phyloP scores from a whole-genome alignment of 2,113 vertebrate species.

The Pleuronectes platessa region DNA sequence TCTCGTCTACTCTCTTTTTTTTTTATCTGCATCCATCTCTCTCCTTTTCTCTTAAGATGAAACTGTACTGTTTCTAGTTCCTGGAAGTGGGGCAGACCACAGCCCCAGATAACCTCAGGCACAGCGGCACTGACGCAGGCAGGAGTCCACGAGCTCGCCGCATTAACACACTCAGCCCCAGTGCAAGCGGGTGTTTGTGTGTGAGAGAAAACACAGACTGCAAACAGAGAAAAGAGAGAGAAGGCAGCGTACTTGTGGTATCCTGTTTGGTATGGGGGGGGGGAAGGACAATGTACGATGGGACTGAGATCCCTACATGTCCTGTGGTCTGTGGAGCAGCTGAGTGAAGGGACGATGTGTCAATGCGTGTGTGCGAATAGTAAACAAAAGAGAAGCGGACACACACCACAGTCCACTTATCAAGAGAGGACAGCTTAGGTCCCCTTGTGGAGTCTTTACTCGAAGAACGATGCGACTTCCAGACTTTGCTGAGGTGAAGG shows the following conservation, averaged over 20 bases:
- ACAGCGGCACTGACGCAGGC: conserved; percentile 67
- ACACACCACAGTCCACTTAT: too few relatives aligned
- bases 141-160: conserved; percentile 47
- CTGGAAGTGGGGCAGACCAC: conserved; percentile 85
- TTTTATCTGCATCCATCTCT: conserved; percentile 58
- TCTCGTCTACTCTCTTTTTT: conserved; percentile 14
- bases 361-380: conserved; percentile 6
- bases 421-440: background rate
- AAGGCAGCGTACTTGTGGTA: conserved; percentile 58
- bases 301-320: conserved; percentile 51
- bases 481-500: background rate
- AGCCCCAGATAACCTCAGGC: conserved; percentile 79
- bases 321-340: conserved; percentile 68
- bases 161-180: conserved; percentile 41
- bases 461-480: background rate
- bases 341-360: conserved; percentile 43
- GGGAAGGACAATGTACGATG: conserved; percentile 25
- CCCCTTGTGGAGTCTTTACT: too few relatives aligned
- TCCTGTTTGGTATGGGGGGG: conserved; percentile 73
- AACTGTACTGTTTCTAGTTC: conserved; percentile 80
- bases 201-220: background rate
- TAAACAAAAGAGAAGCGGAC: conserved; percentile 56
- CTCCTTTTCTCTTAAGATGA: conserved; percentile 76
- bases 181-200: conserved; percentile 3
- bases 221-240: conserved; percentile 17